A percentile compares a stretch with the other conserved stretches of the same genome.
Conservation (phyloP, 2,888 invertebrate genomes). For the Lasioglossum leucozonium region DNA sequence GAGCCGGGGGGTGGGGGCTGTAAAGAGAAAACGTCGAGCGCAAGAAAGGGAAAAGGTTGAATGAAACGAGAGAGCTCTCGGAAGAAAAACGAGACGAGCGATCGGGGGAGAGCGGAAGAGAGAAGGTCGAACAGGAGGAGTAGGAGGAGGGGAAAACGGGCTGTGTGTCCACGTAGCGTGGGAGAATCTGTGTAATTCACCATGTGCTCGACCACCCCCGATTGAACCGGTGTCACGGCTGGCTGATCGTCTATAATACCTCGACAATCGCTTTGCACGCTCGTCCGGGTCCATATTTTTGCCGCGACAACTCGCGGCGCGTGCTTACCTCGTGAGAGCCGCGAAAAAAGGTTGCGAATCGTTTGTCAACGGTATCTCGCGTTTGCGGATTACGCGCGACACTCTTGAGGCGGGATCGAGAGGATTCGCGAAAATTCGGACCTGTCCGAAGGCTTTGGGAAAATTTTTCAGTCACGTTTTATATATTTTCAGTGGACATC, state of each 20-base stretch:
- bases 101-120: neutral
- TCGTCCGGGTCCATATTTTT: constrained; percentile 36
- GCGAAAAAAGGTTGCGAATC: neutral
- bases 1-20: too few relatives aligned
- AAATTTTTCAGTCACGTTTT: neutral
- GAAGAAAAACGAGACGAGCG: neutral
- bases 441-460: neutral
- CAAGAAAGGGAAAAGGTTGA: constrained; percentile 8
- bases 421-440: neutral
- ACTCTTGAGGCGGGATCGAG: neutral
- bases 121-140: neutral
- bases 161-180: constrained; percentile 29
- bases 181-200: constrained; percentile 46
- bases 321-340: neutral
- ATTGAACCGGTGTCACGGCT: constrained; percentile 40
- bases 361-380: neutral
- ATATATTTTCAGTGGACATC: neutral
- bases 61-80: neutral
- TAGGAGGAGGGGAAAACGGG: constrained; percentile 28
- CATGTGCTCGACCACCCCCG: constrained; percentile 46
- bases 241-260: constrained; percentile 48
- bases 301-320: constrained; percentile 9
- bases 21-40: neutral
- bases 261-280: constrained; percentile 35
- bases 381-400: neutral